phyloP scores from a whole-genome alignment of 2,888 invertebrate species.

The Lasioglossum morio region DNA sequence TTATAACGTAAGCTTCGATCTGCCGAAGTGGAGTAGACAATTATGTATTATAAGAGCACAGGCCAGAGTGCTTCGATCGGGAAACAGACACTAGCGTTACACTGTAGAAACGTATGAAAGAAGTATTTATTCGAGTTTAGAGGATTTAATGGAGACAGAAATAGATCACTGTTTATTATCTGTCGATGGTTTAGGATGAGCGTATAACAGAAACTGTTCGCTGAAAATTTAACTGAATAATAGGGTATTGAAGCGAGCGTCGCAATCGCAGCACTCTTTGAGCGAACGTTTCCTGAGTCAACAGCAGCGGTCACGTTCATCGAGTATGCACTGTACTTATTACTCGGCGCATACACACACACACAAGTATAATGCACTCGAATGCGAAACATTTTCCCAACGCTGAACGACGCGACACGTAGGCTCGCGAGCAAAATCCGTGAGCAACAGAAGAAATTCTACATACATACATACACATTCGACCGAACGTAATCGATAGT shows the following conservation, averaged over 20 bases:
- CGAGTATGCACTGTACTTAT: neutral
- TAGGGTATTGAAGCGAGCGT: neutral
- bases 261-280: neutral
- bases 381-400: neutral
- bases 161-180: neutral
- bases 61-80: neutral
- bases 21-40: neutral
- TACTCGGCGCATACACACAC: neutral
- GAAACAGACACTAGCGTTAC: neutral
- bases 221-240: neutral
- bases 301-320: neutral
- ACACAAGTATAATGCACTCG: slow-evolving; percentile 13
- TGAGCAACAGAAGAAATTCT: slow-evolving; percentile 27
- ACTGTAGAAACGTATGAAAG: neutral
- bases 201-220: neutral
- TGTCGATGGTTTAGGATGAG: neutral
- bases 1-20: neutral
- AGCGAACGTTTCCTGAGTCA: neutral
- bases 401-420: neutral
- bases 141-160: neutral
- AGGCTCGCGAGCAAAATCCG: slow-evolving; percentile 19
- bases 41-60: neutral
- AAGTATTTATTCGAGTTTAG: neutral
- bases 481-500: slow-evolving; percentile 53
- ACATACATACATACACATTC: neutral